Base-by-base conservation (phyloP, 2,113 vertebrate genomes). In the Albula glossodonta region DNA sequence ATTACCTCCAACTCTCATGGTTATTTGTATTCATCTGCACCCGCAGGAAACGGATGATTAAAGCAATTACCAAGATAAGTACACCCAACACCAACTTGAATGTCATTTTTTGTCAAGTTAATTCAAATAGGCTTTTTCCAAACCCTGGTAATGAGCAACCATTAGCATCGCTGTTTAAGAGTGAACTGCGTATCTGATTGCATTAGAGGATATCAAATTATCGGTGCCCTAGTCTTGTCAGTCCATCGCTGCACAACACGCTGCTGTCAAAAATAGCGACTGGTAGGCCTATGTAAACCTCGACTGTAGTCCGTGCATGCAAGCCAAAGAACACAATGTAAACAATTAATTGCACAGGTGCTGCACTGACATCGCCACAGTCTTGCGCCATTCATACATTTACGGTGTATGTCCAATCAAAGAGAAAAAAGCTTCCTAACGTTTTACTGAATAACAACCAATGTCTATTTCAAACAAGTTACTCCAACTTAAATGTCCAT, bases 181-280 rank as follows among this genome's bases (percentile, higher is more conserved):
- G 15, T 31, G 11, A 82, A 56, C 13, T 60, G 50, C 50, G 79
- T 80, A 84, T 87, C 86, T 83, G 51, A 87, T 91, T 86, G 88
- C 83, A 80, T 83, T 81, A 78, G 80, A 70, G 63, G 74, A 86
- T 87, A 81, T 85, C 83, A 88, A 74, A 87, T 89, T 87, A 89
- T 82, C 41, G 51, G 77, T 31, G 57, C 49, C 80, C 56, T 25
- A 57, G 57, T 86, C 74, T 79, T 87, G 80, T 80, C 50, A 80
- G 5, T 85, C 48, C 50, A 88, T 48, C 82, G 13, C 22, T 70
- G 74, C 66, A 89, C 78, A 86, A 86, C 4, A 79, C 41, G 41
- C 2, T 25, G 63, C 15, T 3, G 8, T 74, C 63, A 41, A 51
- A 81, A n/a, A 66, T 66, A 81, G 19, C 22, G 70, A 31, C 15